Evolutionary conservation across 2,113 vertebrate genomes (phyloP), one percentile per base, ranked within the genome.

Genomic region (Neopipo cinnamomea): DNA sequence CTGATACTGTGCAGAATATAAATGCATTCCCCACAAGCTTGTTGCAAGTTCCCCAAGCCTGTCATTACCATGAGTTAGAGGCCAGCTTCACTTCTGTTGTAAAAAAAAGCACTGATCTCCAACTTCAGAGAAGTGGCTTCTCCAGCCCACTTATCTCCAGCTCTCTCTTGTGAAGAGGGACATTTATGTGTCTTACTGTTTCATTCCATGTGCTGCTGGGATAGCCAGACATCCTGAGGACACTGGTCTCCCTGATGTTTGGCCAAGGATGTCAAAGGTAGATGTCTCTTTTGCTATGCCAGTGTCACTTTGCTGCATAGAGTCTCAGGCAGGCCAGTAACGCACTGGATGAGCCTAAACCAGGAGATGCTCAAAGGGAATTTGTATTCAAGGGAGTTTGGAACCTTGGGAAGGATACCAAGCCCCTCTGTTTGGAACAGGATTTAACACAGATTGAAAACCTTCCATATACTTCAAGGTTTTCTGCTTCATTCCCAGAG

Each of bases 361-460:
- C 72, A 74, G 79, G 46, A 88, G 71, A 24, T 81, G 9, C 27
- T 90, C 23, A 21, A 85, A 72, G 31, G n/a, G 22, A 91, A 93
- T 95, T 95, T 88, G 85, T 95, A 97, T 91, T 91, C 92, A 85
- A 44, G 78, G 66, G 88, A 76, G 71, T 70, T 5, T 37, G 84
- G 85, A 87, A 62, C 41, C 78, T 96, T 93, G 92, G 88, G 66
- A 94, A 93, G 56, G 59, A 58, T 88, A 94, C 79, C 79, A 95
- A 93, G 12, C 30, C 27, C 23, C 23, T 82, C 71, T 96, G 11
- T 84, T 80, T 81, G 67, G 85, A 91, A 50, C 33, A 70, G 62
- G 62, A 68, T 67, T 91, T 95, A 84, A 87, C 91, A 77, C 41
- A 92, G 68, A 81, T 56, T 94, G 83, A 93, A 97, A 93, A 71